phyloP scores from a whole-genome alignment of 2,797 vertebrate genomes.

The Dendrocincla fuliginosa region DNA sequence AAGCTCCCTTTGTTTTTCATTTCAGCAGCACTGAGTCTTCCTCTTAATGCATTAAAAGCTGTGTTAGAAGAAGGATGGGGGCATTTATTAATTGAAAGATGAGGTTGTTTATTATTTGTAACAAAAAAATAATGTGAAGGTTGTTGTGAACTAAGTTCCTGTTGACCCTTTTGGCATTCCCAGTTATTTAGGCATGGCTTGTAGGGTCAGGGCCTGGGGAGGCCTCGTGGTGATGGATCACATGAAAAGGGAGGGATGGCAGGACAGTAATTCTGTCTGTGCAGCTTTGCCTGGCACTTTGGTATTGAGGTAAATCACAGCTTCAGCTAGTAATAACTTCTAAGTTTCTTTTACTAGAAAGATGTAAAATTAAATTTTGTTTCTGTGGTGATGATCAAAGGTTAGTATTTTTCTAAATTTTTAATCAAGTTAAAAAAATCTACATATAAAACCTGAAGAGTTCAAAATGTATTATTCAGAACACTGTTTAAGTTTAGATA shows the following conservation, averaged over 20 bases:
- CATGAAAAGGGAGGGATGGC: background rate
- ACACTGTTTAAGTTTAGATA: background rate
- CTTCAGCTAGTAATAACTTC: background rate
- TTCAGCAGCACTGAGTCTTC: background rate
- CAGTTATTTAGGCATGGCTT: rapidly evolving
- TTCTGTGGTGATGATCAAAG: background rate
- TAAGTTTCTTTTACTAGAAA: background rate
- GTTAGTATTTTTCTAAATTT: background rate
- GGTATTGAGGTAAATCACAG: background rate
- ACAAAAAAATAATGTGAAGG: background rate
- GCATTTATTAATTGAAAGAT: background rate
- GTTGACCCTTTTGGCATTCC: background rate
- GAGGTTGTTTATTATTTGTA: background rate
- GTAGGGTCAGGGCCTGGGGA: background rate
- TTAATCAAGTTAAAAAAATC: background rate
- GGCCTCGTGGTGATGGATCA: background rate
- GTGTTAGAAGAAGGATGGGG: background rate
- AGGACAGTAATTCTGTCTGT: background rate
- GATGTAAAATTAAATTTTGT: background rate
- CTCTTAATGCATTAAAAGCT: background rate
- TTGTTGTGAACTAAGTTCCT: background rate
- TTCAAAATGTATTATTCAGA: background rate
- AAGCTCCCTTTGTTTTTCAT: background rate
- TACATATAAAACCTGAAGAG: background rate
- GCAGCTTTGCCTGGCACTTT: background rate